A percentile compares a stretch with the other conserved stretches of the same genome.
These are phyloP conservation scores for Limnephilus lunatus DNA, from an alignment of 2,888 invertebrate genomes.

Conservation along the genomic window DNA sequence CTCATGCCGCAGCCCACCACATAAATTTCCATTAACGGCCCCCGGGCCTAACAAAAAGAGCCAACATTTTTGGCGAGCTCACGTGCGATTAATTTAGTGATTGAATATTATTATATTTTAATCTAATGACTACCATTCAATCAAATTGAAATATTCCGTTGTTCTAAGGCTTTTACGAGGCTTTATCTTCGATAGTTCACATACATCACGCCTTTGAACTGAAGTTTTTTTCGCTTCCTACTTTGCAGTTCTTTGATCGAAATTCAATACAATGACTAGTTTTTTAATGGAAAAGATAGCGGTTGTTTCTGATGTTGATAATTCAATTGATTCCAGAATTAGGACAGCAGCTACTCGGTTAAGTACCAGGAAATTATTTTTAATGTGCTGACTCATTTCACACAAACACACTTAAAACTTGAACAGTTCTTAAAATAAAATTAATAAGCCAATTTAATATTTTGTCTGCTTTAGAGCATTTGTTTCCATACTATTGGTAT, in stretches of 20 bases:
- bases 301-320: constrained; percentile 13
- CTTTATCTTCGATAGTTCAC: constrained; percentile 50
- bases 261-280: constrained; percentile 28
- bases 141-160: constrained; percentile 36
- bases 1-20: not conserved
- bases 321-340: constrained; percentile 23
- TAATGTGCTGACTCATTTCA: not conserved
- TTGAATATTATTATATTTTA: constrained; percentile 36
- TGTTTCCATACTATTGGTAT: not conserved
- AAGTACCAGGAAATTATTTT: not conserved
- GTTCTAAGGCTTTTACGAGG: constrained; percentile 26
- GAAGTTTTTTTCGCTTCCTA: constrained; percentile 3
- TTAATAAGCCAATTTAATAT: not conserved
- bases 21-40: constrained; percentile 45
- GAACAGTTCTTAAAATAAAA: not conserved
- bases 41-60: constrained; percentile 26
- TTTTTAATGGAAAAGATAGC: not conserved
- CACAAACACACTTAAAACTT: not conserved
- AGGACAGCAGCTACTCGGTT: not conserved
- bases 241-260: constrained; percentile 28
- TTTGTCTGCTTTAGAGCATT: not conserved
- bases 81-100: constrained; percentile 16
- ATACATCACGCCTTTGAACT: constrained; percentile 61
- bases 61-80: constrained; percentile 28
- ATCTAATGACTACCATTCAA: constrained; percentile 46